Evolutionary conservation across 2,113 vertebrate species (phyloP), one percentile per base, ranked within the genome.

Genomic region (Triplophysa dalaica): DNA sequence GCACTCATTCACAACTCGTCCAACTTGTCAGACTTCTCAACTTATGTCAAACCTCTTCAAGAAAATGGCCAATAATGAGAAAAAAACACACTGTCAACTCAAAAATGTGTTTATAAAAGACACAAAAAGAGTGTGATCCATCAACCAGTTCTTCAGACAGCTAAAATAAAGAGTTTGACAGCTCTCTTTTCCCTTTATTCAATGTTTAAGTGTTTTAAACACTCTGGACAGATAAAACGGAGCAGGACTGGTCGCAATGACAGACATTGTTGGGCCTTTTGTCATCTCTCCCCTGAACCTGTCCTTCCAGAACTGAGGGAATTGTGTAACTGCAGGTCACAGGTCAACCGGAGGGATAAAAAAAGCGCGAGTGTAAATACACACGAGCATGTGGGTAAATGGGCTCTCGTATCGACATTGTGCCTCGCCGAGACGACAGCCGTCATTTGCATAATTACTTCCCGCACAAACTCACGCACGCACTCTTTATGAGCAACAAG

Each of bases 361-460:
- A 77, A 77, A 54, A 58, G 54, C 60, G 58, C 17, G 69, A 77
- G 68, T 77, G 80, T 79, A 77, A 79, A 73, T 38, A 54, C 65
- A 74, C 60, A 67, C 62, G 24, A 22, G 38, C 56, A 77, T 67
- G 48, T 63, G 69, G 16, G 73, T 77, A 75, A 81, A 80, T 85
- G 83, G 82, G 72, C 80, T 79, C 33, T 45, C 58, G 61, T 79
- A 70, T 81, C 84, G 88, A 92, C 92, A 93, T 88, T 88, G 88
- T 85, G 83, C 89, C 90, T 87, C 87, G 87, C 82, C 78, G 77
- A 75, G 56, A 83, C 85, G 87, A 86, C 88, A 89, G 83, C 88
- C 83, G 16, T 79, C 85, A 92, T 93, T 92, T 93, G 90, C 92
- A 92, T 93, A 92, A 89, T 91, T 92, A 88, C 77, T 73, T 86